These are phyloP conservation scores for Scomber scombrus DNA, from an alignment of 2,113 vertebrate genomes.

Conservation along the genomic window DNA sequence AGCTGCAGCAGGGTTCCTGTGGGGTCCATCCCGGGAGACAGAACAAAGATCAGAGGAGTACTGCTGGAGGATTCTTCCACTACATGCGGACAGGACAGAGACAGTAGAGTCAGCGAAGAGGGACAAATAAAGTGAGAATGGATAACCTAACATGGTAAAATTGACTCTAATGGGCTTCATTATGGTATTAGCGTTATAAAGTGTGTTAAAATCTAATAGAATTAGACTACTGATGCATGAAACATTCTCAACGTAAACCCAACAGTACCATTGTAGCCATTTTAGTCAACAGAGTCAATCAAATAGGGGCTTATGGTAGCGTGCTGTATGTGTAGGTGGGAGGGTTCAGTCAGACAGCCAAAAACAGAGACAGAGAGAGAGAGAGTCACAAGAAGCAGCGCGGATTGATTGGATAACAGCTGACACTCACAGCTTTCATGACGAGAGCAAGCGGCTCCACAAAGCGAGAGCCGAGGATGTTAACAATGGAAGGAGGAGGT, in stretches of 20 bases:
- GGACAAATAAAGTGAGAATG: neutral
- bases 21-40: constrained; percentile 91
- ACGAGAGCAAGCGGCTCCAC: constrained; percentile 89
- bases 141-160: constrained; percentile 37
- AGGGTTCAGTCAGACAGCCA: constrained; percentile 28
- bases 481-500: constrained; percentile 88
- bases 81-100: constrained; percentile 80
- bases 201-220: neutral
- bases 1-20: constrained; percentile 87
- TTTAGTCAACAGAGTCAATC: constrained; percentile 53
- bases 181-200: neutral
- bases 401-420: constrained; percentile 7
- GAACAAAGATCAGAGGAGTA: constrained; percentile 90
- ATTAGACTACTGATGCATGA: neutral
- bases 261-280: constrained; percentile 21
- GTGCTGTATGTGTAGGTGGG: constrained; percentile 33
- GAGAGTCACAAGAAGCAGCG: constrained; percentile 7
- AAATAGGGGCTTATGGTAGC: constrained; percentile 36
- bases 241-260: neutral
- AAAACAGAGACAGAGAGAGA: constrained; percentile 10
- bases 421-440: constrained; percentile 88
- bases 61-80: constrained; percentile 88
- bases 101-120: neutral
- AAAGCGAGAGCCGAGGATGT: constrained; percentile 87
- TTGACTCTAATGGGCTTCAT: constrained; percentile 4